Base-by-base conservation (phyloP, 2,888 invertebrate genomes). In the Pseudanteris insignis region DNA sequence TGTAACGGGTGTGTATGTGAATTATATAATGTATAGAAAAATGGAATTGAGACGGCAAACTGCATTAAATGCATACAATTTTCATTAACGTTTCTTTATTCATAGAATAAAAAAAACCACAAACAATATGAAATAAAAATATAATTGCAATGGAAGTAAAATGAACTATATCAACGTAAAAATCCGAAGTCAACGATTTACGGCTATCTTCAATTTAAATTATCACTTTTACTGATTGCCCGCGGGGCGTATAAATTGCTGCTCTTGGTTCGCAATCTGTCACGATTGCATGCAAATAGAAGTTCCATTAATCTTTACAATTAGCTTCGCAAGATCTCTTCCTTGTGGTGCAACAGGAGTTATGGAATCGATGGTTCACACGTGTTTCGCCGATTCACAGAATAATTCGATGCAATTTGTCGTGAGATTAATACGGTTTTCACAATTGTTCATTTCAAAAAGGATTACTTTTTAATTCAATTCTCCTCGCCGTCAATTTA, bases 181-280 rank as follows among this genome's bases (percentile, higher is more conserved):
- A n/a, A n/a, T n/a, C n/a, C n/a, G n/a, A n/a, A n/a, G n/a, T n/a
- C n/a, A n/a, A n/a, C n/a, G n/a, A n/a, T n/a, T 65, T 63, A 62
- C 61, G 65, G 62, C 70, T 69, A 69, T 63, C 58, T 61, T 41
- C 53, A 40, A 59, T 65, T 67, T 67, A 70, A 43, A 74, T 74
- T 73, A 70, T 70, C 69, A 72, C 69, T 71, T 71, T 75, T 72
- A 65, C 61, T 51, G 64, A 73, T 72, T 69, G 64, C 63, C 32
- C 44, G 33, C 25, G 30, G 30, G 37, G 47, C 57, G 33, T 48
- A 37, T 25, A 64, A 54, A 69, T 68, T 54, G 62, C 64, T 64
- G 41, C 58, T 48, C 34, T 57, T 32, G 48, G 47, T 51, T 29
- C 12, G 62, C 53, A 66, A 67, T 60, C 64, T 51, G 62, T 67